phyloP scores from a whole-genome alignment of 2,888 invertebrate species.

The Priocnemis perturbator region DNA sequence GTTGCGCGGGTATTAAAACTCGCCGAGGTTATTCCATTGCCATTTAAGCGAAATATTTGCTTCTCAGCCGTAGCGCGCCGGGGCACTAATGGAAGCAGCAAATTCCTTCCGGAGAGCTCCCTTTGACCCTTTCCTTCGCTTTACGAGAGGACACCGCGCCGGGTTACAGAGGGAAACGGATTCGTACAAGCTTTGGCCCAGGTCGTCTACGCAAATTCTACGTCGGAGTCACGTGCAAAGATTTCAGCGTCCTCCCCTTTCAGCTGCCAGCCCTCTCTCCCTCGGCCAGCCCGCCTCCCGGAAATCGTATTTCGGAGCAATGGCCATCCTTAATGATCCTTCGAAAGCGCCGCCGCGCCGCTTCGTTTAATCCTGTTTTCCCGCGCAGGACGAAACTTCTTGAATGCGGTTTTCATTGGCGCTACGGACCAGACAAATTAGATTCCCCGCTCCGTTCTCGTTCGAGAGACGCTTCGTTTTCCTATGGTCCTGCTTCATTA shows the following conservation, averaged over 20 bases:
- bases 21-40: no score
- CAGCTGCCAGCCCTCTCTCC: no score
- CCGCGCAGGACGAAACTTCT: constrained; percentile 3
- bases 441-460: background rate
- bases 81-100: constrained; percentile 38
- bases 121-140: constrained; percentile 32
- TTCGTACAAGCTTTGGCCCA: constrained; percentile 1
- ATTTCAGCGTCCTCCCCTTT: background rate
- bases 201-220: constrained; percentile 1
- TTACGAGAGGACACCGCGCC: constrained; percentile 9
- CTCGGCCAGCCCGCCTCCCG: no score
- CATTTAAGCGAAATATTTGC: no score
- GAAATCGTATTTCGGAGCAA: constrained; percentile 2
- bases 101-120: constrained; percentile 33
- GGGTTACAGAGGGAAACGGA: constrained; percentile 3
- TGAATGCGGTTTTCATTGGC: constrained; percentile 4
- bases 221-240: constrained; percentile 4
- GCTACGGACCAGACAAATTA: constrained; percentile 4
- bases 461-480: background rate
- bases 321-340: constrained; percentile 7
- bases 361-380: constrained; percentile 10
- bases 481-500: background rate
- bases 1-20: no score
- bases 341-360: constrained; percentile 5
- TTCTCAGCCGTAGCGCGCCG: no score